Percentiles rank a stretch among this genome's conserved stretches.
Conservation (phyloP, 2,797 vertebrate genomes). For the Kryptolebias ocellatus region DNA sequence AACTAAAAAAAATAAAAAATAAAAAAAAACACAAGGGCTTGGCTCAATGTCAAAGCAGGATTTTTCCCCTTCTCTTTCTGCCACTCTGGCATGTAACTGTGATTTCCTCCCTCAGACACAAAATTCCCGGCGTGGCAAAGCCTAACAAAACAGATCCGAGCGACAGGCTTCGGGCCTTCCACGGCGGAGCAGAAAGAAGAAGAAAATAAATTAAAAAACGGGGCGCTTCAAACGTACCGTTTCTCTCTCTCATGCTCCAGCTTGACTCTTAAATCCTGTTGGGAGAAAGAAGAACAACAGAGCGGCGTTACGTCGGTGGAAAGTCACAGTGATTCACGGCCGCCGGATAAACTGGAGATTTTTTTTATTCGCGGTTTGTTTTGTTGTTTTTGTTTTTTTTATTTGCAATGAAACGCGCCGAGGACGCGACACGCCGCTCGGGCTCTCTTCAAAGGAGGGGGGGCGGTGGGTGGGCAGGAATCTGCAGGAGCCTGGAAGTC, state of each 20-base stretch:
- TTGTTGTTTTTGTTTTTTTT: not conserved
- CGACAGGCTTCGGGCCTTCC: conserved; percentile 50
- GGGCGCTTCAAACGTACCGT: conserved; percentile 83
- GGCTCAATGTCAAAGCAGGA: conserved; percentile 73
- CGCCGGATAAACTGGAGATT: conserved; percentile 28
- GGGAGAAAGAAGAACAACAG: conserved; percentile 76
- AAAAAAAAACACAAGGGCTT: conserved; percentile 48
- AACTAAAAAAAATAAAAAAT: conserved; percentile 16
- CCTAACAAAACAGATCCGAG: conserved; percentile 65
- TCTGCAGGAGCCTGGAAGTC: conserved; percentile 67
- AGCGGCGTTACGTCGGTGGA: conserved; percentile 69
- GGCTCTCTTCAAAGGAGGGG: conserved; percentile 44
- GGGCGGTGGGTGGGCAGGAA: conserved; percentile 52
- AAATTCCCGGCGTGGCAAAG: conserved; percentile 67
- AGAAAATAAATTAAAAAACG: conserved; percentile 67
- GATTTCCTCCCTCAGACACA: conserved; percentile 63
- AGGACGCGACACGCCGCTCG: conserved; percentile 31
- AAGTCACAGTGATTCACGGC: conserved; percentile 67
- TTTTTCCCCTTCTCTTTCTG: conserved; percentile 60
- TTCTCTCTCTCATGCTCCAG: conserved; percentile 96
- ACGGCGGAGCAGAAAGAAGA: conserved; percentile 53
- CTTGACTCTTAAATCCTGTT: conserved; percentile 93
- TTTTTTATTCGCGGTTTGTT: conserved; percentile 13
- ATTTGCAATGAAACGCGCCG: conserved; percentile 11
- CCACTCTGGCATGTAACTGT: conserved; percentile 63